Evolutionary conservation across 2,797 vertebrate genomes (phyloP).

Genomic region (Cyclopterus lumpus): DNA sequence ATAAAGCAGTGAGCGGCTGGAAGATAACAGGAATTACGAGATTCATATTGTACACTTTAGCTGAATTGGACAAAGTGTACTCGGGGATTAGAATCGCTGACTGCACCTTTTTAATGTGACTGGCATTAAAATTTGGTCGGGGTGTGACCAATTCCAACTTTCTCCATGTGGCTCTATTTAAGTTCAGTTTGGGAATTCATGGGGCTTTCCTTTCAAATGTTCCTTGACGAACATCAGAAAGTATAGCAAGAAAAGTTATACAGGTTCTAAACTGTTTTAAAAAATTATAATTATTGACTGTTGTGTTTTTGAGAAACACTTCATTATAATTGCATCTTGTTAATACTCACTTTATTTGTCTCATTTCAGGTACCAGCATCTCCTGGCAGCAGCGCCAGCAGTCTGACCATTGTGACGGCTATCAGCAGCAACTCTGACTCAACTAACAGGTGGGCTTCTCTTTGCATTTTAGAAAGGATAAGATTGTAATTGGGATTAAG

Average conservation of each 20-base stretch:
- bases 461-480: not conserved
- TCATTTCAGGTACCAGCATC: conserved; percentile 87
- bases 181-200: not conserved
- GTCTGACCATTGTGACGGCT: conserved; percentile 92
- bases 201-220: not conserved
- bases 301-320: not conserved
- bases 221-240: not conserved
- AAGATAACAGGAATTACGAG: not conserved
- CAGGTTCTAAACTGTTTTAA: not conserved
- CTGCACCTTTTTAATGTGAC: not conserved
- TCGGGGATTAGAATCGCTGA: not conserved
- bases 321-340: not conserved
- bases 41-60: not conserved
- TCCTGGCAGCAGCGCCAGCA: conserved; percentile 91
- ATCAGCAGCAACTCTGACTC: conserved; percentile 90
- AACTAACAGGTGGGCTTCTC: conserved; percentile 84
- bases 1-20: not conserved
- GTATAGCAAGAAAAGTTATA: not conserved
- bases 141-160: not conserved
- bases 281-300: too few species aligned
- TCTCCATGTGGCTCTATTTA: not conserved
- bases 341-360: not conserved
- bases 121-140: not conserved
- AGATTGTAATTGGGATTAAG: not conserved
- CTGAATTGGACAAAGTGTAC: not conserved